Conservation (phyloP, 1,140 invertebrate genomes). For the Anastrepha obliqua region DNA sequence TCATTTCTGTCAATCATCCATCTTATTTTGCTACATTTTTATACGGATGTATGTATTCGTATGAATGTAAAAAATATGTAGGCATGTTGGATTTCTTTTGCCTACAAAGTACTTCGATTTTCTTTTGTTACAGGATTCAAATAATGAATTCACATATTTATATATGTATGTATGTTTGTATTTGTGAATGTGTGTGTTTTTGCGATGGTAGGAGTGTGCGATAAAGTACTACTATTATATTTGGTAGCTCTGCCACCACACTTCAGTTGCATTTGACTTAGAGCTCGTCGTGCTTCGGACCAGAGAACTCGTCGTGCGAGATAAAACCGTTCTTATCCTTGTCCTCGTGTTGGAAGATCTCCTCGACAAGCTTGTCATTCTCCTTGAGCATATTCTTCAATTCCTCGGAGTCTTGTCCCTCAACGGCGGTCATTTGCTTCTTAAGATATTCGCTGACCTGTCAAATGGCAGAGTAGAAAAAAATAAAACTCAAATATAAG, state of each 20-base stretch:
- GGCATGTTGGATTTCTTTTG: not conserved
- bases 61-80: not conserved
- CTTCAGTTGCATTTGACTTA: constrained; percentile 76
- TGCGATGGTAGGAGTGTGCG: constrained; percentile 6
- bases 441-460: constrained; percentile 93
- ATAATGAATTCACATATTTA: not conserved
- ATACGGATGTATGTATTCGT: too few species aligned
- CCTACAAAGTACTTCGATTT: not conserved
- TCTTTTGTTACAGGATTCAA: not conserved
- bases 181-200: not conserved
- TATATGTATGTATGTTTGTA: not conserved
- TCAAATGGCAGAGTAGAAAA: constrained; percentile 56
- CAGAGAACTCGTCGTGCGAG: constrained; percentile 95
- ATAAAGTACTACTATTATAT: constrained; percentile 32
- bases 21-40: not conserved
- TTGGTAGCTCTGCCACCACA: constrained; percentile 5
- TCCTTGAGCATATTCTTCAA: constrained; percentile 90
- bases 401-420: constrained; percentile 84
- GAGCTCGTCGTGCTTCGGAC: constrained; percentile 97
- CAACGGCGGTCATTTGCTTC: constrained; percentile 90
- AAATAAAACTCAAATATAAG: constrained; percentile 1
- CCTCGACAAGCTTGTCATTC: constrained; percentile 94
- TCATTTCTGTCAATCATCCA: not conserved
- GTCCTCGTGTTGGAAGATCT: constrained; percentile 97
- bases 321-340: constrained; percentile 97